Base-by-base conservation (phyloP, 2,797 vertebrate species). In the Chloroceryle inda region DNA sequence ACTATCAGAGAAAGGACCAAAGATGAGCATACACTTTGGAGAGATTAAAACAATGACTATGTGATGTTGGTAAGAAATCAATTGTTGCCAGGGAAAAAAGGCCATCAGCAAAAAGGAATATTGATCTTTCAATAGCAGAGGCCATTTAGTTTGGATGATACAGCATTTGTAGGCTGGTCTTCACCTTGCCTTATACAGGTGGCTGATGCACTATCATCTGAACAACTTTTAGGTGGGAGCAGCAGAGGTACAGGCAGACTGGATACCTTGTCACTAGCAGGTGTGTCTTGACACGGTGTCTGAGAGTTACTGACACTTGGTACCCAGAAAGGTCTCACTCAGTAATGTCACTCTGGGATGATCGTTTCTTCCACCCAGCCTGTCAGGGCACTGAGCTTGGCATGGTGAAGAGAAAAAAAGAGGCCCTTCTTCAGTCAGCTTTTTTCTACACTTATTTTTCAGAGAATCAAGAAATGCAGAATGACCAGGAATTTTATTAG, bases 81-180 rank as follows among this genome's bases (percentile, higher is more conserved):
- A 71, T 56, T 16, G 4, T 9, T 49, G 49, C 19, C 29, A 45
- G 26, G 31, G 14, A 35, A 16, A 29, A 84, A 44, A 72, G 52
- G 26, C 3, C 33, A 44, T n/a, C 6, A 85, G 24, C 16, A 81
- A 83, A 83, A 80, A 71, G 20, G 15, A 81, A 40, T 85, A 92
- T 68, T 64, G 74, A 94, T 83, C 53, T 88, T 64, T 44, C 27
- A 77, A 26, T 2, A 58, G 44, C 69, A 69, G 31, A 47, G 40
- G 79, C 16, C 44, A 61, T 20, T 67, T 56, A 66, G 59, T 59
- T 42, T 42, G 61, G 78, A 92, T 93, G 94, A 95, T 20, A 68
- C 62, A 92, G 78, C 86, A 92, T 67, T 67, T 74, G 11, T 13
- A 69, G 71, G 18, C 35, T 31, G 23, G 18, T 55, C 44, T 52